A percentile compares a stretch with the other conserved stretches of the same genome.
Evolutionary conservation across 1,140 invertebrate genomes (phyloP).

Genomic region (Scaptomyza montana): DNA sequence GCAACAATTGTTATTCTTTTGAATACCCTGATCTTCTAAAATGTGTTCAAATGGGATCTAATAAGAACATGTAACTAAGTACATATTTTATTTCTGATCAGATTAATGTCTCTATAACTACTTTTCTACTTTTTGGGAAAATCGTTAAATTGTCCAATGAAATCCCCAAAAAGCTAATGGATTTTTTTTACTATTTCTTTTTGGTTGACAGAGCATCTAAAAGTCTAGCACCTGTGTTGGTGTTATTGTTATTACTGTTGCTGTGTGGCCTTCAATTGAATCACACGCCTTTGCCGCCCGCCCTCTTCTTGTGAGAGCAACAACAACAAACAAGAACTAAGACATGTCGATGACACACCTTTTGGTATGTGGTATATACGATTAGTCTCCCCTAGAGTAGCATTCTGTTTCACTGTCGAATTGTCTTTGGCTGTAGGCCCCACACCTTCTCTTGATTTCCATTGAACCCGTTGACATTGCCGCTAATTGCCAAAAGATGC

Average conservation of each 20-base stretch:
- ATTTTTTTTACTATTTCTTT: not conserved
- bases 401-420: slow-evolving; percentile 34
- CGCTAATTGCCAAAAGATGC: slow-evolving; percentile 69
- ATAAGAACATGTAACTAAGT: no score
- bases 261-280: slow-evolving; percentile 63
- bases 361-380: slow-evolving; percentile 29
- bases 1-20: slow-evolving; percentile 35
- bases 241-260: slow-evolving; percentile 14
- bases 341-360: slow-evolving; percentile 75
- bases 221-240: not conserved
- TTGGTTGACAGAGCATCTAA: slow-evolving; percentile 1
- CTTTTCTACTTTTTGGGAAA: no score
- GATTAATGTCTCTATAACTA: no score
- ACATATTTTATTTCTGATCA: no score
- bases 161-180: not conserved
- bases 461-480: slow-evolving; percentile 77
- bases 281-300: slow-evolving; percentile 42
- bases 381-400: slow-evolving; percentile 9
- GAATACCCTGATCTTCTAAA: not conserved
- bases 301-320: no score
- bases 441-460: slow-evolving; percentile 66
- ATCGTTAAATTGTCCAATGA: no score
- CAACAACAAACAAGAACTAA: slow-evolving; percentile 21
- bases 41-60: not conserved
- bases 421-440: slow-evolving; percentile 48